Evolutionary conservation across 2,888 invertebrate genomes (phyloP), one percentile per base, ranked within the genome.

Genomic region (Dryocosmus kuriphilus): DNA sequence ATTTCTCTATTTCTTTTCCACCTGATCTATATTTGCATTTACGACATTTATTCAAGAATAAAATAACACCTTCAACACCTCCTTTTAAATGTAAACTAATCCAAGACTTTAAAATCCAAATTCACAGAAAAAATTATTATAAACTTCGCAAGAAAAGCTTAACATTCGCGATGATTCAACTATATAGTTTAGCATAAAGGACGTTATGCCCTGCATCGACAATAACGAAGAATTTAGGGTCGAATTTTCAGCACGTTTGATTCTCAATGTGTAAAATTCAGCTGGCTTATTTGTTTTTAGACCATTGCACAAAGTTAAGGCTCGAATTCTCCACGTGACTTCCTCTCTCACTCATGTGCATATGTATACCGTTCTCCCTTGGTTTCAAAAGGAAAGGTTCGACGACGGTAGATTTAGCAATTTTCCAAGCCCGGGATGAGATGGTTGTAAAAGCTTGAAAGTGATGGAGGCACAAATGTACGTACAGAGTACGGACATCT

Each of bases 361-460:
- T 41, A 24, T 35, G 5, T 22, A 65, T 41, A 6, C n/a, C 6
- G 46, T 46, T 38, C 46, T 9, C 27, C 24, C 19, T 41, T 11
- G 46, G 8, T 51, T 71, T 71, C 71, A n/a, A 71, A 67, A 30
- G 30, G n/a, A 71, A 71, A 30, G 71, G 27, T 71, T 71, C n/a
- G 30, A 71, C 5, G 51, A 51, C 71, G n/a, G 27, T 71, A 71
- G 71, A 71, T 71, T 71, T 71, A 71, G 51, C 71, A 71, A 71
- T 71, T 71, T 51, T 71, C 51, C 71, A 71, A 51, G 41, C 24
- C 11, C 32, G 51, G 46, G 27, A 71, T 30, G 71, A 71, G 51
- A 71, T 30, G 71, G 71, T 51, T 71, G 71, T 71, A 71, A 71
- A 71, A 71, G 67, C 46, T 67, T 46, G 51, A 71, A 71, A 30